Conservation (phyloP, 2,113 vertebrate genomes). For the Hemichromis elongatus region DNA sequence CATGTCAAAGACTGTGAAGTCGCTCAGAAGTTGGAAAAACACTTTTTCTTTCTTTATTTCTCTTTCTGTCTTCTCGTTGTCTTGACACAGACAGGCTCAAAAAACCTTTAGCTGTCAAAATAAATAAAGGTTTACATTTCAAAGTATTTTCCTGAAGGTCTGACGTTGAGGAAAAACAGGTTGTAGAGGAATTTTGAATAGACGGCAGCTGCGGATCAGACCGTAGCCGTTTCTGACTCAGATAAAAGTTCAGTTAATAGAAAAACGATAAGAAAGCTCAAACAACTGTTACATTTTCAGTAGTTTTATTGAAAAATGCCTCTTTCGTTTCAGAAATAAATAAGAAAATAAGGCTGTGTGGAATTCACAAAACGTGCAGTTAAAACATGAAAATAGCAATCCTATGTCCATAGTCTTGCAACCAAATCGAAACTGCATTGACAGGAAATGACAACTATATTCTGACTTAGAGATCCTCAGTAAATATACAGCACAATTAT, state of each 20-base stretch:
- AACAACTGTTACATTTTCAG: slow-evolving; percentile 86
- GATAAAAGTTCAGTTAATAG: neutral
- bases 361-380: slow-evolving; percentile 99
- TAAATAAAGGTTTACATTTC: slow-evolving; percentile 24
- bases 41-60: neutral
- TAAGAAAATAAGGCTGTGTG: slow-evolving; percentile 99
- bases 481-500: slow-evolving; percentile 99
- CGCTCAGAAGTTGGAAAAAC: neutral
- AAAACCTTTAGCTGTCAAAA: slow-evolving; percentile 28
- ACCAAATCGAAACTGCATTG: slow-evolving; percentile 94
- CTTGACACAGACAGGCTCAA: neutral
- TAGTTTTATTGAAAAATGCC: slow-evolving; percentile 99
- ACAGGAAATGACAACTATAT: slow-evolving; percentile 80
- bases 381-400: slow-evolving; percentile 96
- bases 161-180: neutral
- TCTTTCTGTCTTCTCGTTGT: neutral
- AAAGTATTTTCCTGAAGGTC: neutral
- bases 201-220: neutral
- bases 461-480: slow-evolving; percentile 83
- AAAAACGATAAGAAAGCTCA: neutral
- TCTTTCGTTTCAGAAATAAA: slow-evolving; percentile 99
- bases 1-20: neutral
- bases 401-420: slow-evolving; percentile 96
- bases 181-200: neutral
- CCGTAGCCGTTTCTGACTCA: neutral